These are phyloP conservation scores for Triplophysa dalaica DNA, from an alignment of 2,113 vertebrate genomes.

Conservation along the genomic window DNA sequence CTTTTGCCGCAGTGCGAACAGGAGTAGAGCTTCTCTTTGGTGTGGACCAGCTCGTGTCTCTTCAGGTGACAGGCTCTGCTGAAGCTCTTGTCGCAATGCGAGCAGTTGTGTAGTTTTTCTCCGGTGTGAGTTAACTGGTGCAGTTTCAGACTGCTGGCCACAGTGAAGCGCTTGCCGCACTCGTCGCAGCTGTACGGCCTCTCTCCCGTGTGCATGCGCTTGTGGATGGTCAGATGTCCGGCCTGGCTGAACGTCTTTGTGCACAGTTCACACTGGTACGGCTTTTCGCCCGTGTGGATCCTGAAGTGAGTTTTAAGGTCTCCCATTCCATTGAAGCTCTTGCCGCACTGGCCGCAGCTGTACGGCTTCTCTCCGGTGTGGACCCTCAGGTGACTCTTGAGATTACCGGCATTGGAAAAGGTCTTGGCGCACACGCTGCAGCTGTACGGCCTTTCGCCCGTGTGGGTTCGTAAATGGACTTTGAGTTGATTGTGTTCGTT, in stretches of 20 bases:
- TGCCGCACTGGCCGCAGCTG: constrained; percentile 73
- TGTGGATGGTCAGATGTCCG: constrained; percentile 76
- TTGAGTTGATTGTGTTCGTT: constrained; percentile 75
- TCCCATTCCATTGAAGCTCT: constrained; percentile 68
- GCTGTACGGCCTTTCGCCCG: constrained; percentile 70
- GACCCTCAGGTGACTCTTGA: constrained; percentile 72
- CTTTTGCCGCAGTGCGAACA: constrained; percentile 63
- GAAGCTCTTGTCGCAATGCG: constrained; percentile 72
- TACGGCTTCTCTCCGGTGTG: constrained; percentile 75
- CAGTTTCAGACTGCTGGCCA: constrained; percentile 75
- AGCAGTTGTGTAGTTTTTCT: constrained; percentile 72
- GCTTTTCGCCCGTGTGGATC: constrained; percentile 74
- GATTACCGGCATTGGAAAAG: constrained; percentile 70
- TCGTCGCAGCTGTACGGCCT: constrained; percentile 69
- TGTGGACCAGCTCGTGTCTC: constrained; percentile 74
- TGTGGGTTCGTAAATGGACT: constrained; percentile 74
- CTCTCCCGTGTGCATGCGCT: constrained; percentile 75
- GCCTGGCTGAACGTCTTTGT: constrained; percentile 75
- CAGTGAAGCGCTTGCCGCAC: constrained; percentile 72
- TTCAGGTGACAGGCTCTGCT: constrained; percentile 71
- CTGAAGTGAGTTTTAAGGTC: constrained; percentile 75
- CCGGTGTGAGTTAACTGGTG: constrained; percentile 74
- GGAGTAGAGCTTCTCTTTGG: constrained; percentile 64
- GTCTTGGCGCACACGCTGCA: constrained; percentile 71
- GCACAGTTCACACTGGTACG: constrained; percentile 73